Percentiles rank a stretch among this genome's conserved stretches.
phyloP scores from a whole-genome alignment of 2,797 vertebrate genomes.

The Danio aesculapii region DNA sequence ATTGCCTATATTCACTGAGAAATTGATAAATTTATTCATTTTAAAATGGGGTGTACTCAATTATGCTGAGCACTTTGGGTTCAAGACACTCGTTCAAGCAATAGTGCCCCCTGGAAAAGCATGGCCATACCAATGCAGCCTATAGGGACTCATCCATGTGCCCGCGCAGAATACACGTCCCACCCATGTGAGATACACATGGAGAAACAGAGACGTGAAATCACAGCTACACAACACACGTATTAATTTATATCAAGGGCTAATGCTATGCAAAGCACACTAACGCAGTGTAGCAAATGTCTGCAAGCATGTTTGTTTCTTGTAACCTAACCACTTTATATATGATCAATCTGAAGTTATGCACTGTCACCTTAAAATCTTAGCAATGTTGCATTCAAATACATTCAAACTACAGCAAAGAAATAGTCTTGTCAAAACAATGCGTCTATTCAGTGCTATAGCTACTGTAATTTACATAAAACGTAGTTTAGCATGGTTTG shows the following conservation, averaged over 20 bases:
- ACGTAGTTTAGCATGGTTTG: neutral
- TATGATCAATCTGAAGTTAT: neutral
- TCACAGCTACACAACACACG: neutral
- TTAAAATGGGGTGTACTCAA: too few relatives aligned
- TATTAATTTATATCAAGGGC: too few relatives aligned
- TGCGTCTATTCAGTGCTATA: neutral
- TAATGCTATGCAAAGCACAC: neutral
- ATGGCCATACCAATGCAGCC: constrained; percentile 13
- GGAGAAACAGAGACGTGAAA: neutral
- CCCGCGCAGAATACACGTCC: constrained; percentile 37
- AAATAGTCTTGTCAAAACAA: neutral
- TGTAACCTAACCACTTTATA: neutral
- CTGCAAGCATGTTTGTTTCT: neutral
- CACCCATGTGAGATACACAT: constrained; percentile 28
- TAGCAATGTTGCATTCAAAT: neutral
- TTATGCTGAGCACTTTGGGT: too few relatives aligned
- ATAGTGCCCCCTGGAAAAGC: constrained; percentile 32
- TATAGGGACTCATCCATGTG: constrained; percentile 32
- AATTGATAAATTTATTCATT: too few relatives aligned
- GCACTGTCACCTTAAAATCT: constrained; percentile 4
- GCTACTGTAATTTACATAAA: neutral
- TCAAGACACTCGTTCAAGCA: neutral
- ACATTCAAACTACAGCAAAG: neutral
- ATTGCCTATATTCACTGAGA: too few relatives aligned
- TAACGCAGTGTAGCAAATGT: neutral